Evolutionary conservation across 2,888 invertebrate genomes (phyloP).

Genomic region (Caradrina kadenii): DNA sequence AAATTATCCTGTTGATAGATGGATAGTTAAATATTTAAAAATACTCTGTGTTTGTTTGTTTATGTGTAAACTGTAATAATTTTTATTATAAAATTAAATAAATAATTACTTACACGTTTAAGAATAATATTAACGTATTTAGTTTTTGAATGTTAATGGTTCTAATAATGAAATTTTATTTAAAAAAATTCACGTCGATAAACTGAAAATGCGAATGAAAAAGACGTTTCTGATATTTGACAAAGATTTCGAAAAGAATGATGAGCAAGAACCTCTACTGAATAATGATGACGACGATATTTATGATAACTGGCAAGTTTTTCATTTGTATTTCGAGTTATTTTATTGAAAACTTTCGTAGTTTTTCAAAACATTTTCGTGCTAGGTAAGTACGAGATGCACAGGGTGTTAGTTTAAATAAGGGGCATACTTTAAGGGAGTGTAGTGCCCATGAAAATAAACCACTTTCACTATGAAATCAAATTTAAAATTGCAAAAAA

Average conservation of each 20-base stretch:
- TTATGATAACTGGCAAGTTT: slow-evolving; percentile 77
- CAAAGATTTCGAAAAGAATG: slow-evolving; percentile 67
- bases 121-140: not conserved
- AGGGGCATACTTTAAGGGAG: too few relatives aligned
- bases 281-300: slow-evolving; percentile 65
- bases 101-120: not conserved
- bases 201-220: slow-evolving; percentile 79
- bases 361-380: too few relatives aligned
- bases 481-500: too few relatives aligned
- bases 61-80: not conserved
- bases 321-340: not conserved
- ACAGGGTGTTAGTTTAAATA: too few relatives aligned
- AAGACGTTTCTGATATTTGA: slow-evolving; percentile 81
- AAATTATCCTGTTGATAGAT: not conserved
- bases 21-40: not conserved
- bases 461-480: too few relatives aligned
- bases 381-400: too few relatives aligned
- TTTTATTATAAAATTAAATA: not conserved
- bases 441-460: too few relatives aligned
- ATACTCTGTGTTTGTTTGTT: not conserved
- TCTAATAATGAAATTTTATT: not conserved
- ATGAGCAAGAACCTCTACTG: slow-evolving; percentile 77
- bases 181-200: not conserved
- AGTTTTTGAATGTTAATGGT: not conserved
- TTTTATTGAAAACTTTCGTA: not conserved